phyloP scores from a whole-genome alignment of 1,140 invertebrate genomes.

The Meteorus sp. region DNA sequence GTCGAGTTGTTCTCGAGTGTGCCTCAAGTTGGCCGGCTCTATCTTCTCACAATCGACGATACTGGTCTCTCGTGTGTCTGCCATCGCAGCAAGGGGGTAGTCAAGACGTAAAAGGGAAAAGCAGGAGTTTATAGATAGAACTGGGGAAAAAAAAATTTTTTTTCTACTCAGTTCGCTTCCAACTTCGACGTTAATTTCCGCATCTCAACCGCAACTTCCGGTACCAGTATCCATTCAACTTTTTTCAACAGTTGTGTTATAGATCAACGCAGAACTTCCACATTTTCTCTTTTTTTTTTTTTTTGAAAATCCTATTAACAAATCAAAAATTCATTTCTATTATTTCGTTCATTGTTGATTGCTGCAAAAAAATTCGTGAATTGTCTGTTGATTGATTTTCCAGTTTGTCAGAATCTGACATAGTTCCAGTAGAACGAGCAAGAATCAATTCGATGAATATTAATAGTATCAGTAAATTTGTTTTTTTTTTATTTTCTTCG shows the following conservation, averaged over 20 bases:
- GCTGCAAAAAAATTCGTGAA: background rate
- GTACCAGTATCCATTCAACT: conserved; percentile 9
- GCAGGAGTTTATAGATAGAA: background rate
- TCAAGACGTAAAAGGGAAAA: background rate
- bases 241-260: conserved; percentile 1
- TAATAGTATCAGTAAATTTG: too few species aligned
- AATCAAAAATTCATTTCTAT: too few species aligned
- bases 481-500: too few species aligned
- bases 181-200: conserved; percentile 19
- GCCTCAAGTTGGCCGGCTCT: conserved; percentile 11
- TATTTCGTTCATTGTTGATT: background rate
- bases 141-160: too few species aligned
- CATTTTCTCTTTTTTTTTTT: conserved; percentile 2
- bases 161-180: background rate
- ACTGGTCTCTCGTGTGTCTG: background rate
- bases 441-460: too few species aligned
- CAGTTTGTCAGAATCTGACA: too few species aligned
- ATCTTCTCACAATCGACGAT: conserved; percentile 16
- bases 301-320: background rate
- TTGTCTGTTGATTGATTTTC: too few species aligned
- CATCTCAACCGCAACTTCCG: conserved; percentile 17
- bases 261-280: background rate
- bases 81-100: background rate
- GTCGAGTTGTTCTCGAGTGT: conserved; percentile 17
- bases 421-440: too few species aligned